phyloP scores from a whole-genome alignment of 2,888 invertebrate species.

The Pteria penguin region DNA sequence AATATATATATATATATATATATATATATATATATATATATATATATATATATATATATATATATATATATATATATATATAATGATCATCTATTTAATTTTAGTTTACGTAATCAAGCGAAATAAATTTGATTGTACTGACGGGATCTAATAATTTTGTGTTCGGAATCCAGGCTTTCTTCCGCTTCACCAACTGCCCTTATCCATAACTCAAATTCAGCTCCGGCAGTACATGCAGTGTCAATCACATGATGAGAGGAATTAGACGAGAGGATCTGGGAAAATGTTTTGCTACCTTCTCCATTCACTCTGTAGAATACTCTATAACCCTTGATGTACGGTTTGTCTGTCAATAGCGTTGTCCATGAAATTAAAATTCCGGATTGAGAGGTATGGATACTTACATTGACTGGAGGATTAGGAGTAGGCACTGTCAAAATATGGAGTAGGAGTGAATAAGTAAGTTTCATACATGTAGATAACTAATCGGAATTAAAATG shows the following conservation, averaged over 20 bases:
- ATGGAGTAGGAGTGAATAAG: too few species aligned
- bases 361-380: neutral
- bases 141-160: too few species aligned
- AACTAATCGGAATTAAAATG: too few species aligned
- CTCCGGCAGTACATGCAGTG: neutral
- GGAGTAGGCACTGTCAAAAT: slow-evolving; percentile 1
- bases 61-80: too few species aligned
- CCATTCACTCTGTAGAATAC: neutral
- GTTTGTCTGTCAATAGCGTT: neutral
- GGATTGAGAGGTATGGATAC: neutral
- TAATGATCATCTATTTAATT: too few species aligned
- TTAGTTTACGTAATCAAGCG: too few species aligned
- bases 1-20: too few species aligned
- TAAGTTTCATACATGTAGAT: too few species aligned
- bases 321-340: neutral
- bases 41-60: too few species aligned
- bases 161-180: too few species aligned
- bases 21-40: too few species aligned
- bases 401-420: neutral
- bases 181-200: neutral
- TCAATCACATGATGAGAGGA: neutral
- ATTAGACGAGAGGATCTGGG: neutral
- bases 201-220: neutral
- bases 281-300: neutral
- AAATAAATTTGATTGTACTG: too few species aligned